Percentiles rank a stretch among this genome's conserved stretches.
Conservation (phyloP, 2,888 invertebrate genomes). For the Parochlus steinenii region DNA sequence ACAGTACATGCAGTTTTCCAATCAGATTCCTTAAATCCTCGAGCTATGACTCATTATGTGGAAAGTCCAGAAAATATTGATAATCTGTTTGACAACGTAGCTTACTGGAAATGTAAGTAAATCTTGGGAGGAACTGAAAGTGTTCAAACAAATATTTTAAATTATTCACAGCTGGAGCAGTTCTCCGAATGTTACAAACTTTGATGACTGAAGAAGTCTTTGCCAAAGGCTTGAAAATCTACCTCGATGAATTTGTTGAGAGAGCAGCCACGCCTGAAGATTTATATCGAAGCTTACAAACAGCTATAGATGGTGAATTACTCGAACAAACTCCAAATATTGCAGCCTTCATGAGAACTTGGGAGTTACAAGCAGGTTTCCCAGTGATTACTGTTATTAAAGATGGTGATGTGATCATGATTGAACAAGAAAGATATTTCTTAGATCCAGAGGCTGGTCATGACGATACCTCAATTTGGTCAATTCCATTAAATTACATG, state of each 20-base stretch:
- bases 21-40: conserved; percentile 54
- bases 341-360: conserved; percentile 37
- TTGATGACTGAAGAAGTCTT: conserved; percentile 1
- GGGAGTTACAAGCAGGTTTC: conserved; percentile 42
- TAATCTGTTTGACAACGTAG: conserved; percentile 68
- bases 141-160: neutral
- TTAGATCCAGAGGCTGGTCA: conserved; percentile 1
- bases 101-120: conserved; percentile 73
- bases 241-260: conserved; percentile 22
- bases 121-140: neutral
- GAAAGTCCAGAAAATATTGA: conserved; percentile 68
- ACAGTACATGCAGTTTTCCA: conserved; percentile 56
- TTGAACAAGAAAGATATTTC: conserved; percentile 8
- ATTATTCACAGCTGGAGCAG: conserved; percentile 7
- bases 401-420: conserved; percentile 13
- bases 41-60: conserved; percentile 67
- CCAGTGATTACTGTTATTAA: conserved; percentile 36
- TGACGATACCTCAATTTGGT: conserved; percentile 17
- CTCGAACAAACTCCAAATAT: conserved; percentile 20
- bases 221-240: conserved; percentile 1
- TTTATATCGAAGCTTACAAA: conserved; percentile 25
- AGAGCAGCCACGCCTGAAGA: conserved; percentile 25
- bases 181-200: conserved; percentile 8
- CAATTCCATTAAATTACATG: conserved; percentile 25
- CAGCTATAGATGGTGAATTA: conserved; percentile 16